Conservation (phyloP, 2,113 vertebrate species). For the Toxotes jaculatrix region DNA sequence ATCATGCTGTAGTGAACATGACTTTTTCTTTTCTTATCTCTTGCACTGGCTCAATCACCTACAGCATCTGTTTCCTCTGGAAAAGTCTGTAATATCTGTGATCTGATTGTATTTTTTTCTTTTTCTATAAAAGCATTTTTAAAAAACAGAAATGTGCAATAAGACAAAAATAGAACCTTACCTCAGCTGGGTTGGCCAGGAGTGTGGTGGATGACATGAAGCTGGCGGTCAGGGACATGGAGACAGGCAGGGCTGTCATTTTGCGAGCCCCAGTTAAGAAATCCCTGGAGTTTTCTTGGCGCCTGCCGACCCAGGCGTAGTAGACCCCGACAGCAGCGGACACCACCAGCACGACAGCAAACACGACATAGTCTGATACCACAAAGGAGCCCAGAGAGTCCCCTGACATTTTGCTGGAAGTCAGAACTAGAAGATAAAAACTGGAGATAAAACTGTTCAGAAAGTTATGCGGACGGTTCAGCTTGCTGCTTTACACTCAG, state of each 20-base stretch:
- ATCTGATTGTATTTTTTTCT: too few species aligned
- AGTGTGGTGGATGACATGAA: constrained; percentile 93
- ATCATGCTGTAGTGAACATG: too few species aligned
- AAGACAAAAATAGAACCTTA: neutral
- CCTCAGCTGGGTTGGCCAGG: constrained; percentile 88
- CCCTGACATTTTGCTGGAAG: constrained; percentile 48
- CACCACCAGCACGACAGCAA: constrained; percentile 87
- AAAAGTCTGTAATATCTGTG: too few species aligned
- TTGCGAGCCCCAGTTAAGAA: constrained; percentile 88
- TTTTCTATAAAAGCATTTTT: too few species aligned
- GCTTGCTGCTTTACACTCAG: neutral
- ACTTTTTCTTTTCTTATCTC: too few species aligned
- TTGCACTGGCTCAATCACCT: too few species aligned
- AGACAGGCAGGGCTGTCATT: constrained; percentile 88
- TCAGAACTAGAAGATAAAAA: neutral
- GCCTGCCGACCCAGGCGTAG: constrained; percentile 82
- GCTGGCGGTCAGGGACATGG: constrained; percentile 90
- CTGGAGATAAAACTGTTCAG: too few species aligned
- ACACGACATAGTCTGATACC: constrained; percentile 90
- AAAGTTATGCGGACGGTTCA: neutral
- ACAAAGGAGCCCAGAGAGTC: constrained; percentile 67
- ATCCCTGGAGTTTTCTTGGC: constrained; percentile 82
- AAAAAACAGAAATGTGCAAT: too few species aligned
- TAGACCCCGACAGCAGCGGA: constrained; percentile 89
- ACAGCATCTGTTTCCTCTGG: too few species aligned